These are phyloP conservation scores for Nephila pilipes DNA, from an alignment of 1,140 invertebrate species.

Conservation along the genomic window DNA sequence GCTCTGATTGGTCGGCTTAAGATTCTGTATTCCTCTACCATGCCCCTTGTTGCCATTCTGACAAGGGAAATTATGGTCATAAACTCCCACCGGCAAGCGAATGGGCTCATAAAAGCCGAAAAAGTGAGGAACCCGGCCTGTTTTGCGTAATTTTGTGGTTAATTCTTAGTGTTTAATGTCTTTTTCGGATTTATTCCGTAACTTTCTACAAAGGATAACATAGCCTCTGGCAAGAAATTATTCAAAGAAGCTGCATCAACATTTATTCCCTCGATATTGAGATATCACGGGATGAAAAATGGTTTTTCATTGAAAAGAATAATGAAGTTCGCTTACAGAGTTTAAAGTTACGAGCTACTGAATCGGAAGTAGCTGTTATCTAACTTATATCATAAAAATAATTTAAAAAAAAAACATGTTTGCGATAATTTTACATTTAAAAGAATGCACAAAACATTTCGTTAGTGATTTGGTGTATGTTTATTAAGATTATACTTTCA, in stretches of 20 bases:
- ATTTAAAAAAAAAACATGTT: too few species aligned
- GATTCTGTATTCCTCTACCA: constrained; percentile 34
- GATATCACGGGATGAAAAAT: not conserved
- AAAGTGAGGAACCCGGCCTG: not conserved
- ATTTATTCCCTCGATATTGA: not conserved
- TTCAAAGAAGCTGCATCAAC: not conserved
- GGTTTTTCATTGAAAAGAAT: not conserved
- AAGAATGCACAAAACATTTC: too few species aligned
- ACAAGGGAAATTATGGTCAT: constrained; percentile 63
- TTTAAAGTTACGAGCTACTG: too few species aligned
- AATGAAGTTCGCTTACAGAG: not conserved
- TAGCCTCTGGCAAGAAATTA: not conserved
- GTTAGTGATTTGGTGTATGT: too few species aligned
- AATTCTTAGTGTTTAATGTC: constrained; percentile 51
- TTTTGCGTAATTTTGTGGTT: constrained; percentile 62
- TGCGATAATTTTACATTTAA: too few species aligned
- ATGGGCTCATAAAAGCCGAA: constrained; percentile 57
- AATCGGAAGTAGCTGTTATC: too few species aligned
- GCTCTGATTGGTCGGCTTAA: constrained; percentile 24
- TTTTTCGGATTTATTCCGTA: not conserved
- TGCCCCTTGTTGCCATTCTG: constrained; percentile 60
- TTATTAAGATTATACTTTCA: too few species aligned
- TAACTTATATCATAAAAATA: too few species aligned
- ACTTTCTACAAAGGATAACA: not conserved
- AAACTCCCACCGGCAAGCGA: constrained; percentile 42